These are phyloP conservation scores for Leptinotarsa tumamoca DNA, from an alignment of 2,888 invertebrate species.

Conservation along the genomic window DNA sequence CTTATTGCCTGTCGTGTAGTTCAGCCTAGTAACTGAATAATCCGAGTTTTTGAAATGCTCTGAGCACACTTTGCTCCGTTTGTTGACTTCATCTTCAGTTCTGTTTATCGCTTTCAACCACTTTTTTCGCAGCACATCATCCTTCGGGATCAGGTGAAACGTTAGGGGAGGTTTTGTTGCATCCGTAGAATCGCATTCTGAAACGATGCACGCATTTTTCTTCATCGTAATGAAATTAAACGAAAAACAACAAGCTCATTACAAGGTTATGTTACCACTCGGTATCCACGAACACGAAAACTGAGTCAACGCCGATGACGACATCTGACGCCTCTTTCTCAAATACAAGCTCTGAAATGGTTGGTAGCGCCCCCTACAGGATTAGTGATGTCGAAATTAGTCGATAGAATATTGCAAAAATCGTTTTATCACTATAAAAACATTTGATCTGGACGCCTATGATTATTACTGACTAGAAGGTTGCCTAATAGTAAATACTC, in stretches of 20 bases:
- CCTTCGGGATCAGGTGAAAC: conserved; percentile 46
- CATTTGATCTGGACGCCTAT: conserved; percentile 9
- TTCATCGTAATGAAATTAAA: conserved; percentile 39
- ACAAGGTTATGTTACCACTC: conserved; percentile 46
- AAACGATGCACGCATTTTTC: conserved; percentile 43
- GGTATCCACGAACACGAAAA: conserved; percentile 41
- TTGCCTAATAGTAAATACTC: background rate
- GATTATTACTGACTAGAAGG: background rate
- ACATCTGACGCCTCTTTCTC: conserved; percentile 24
- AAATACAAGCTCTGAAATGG: background rate
- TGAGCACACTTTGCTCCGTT: conserved; percentile 46
- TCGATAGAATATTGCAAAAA: background rate
- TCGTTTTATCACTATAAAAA: background rate
- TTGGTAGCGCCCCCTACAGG: conserved; percentile 10
- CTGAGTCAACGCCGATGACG: conserved; percentile 21
- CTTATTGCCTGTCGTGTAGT: conserved; percentile 38
- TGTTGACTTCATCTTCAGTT: conserved; percentile 43
- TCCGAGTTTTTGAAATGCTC: conserved; percentile 45
- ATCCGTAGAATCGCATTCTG: conserved; percentile 37
- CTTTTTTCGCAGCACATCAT: conserved; percentile 56
- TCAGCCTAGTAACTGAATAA: conserved; percentile 41
- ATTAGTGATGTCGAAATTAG: background rate
- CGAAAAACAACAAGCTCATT: conserved; percentile 41
- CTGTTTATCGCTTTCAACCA: conserved; percentile 73
- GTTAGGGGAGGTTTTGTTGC: conserved; percentile 28